Evolutionary conservation across 2,113 vertebrate species (phyloP).

Genomic region (Atlantisia rogersi): DNA sequence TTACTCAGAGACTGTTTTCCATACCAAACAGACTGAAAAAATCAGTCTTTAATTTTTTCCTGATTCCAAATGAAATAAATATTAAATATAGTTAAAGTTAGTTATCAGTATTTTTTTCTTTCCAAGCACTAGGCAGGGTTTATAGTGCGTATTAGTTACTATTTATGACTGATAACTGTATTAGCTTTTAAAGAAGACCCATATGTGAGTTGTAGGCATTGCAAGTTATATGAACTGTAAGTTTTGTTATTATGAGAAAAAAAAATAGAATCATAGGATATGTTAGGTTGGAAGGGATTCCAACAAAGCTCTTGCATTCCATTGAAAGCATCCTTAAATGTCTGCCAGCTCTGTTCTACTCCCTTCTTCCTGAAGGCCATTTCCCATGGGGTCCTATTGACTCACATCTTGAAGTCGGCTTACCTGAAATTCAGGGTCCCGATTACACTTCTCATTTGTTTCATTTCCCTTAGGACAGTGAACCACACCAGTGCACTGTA

Average conservation of each 20-base stretch:
- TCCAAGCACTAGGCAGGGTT: not conserved
- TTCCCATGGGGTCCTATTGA: too few species aligned
- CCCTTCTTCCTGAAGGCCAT: too few species aligned
- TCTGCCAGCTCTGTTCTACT: too few species aligned
- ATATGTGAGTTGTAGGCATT: not conserved
- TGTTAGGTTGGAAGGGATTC: too few species aligned
- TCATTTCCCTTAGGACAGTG: too few species aligned
- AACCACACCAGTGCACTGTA: too few species aligned
- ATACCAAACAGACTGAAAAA: not conserved
- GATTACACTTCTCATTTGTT: too few species aligned
- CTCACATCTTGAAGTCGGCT: too few species aligned
- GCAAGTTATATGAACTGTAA: not conserved
- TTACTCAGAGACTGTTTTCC: not conserved
- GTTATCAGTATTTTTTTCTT: not conserved
- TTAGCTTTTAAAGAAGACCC: not conserved
- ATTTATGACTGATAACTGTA: not conserved
- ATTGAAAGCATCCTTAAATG: too few species aligned
- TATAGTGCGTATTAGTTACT: not conserved
- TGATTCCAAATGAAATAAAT: not conserved
- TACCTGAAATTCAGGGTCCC: too few species aligned
- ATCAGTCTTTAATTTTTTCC: not conserved
- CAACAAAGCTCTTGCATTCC: too few species aligned
- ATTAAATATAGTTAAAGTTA: not conserved
- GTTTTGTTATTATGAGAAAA: not conserved
- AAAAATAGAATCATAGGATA: too few species aligned